These are phyloP conservation scores for Drosophila formosana DNA, from an alignment of 2,888 invertebrate genomes.

Conservation along the genomic window DNA sequence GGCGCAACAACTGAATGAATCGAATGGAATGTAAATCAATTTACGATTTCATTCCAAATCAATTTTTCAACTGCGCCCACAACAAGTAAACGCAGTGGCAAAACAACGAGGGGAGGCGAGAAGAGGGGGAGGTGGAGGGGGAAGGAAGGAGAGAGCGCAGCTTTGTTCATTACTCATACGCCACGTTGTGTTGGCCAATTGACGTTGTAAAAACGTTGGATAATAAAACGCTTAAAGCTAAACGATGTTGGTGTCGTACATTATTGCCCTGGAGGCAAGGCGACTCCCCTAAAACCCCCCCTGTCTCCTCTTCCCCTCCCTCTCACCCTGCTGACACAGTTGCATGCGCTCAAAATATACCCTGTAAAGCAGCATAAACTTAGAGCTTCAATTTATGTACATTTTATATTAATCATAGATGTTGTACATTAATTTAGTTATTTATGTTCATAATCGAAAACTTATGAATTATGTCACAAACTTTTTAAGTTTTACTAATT, in stretches of 20 bases:
- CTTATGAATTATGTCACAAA: no score
- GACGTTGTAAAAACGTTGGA: slow-evolving; percentile 44
- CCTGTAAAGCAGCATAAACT: background rate
- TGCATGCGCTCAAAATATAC: background rate
- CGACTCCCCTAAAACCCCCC: background rate
- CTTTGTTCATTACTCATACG: slow-evolving; percentile 47
- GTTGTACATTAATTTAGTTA: no score
- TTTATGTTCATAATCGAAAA: no score
- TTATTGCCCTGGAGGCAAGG: slow-evolving; percentile 4
- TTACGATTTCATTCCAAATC: slow-evolving; percentile 15
- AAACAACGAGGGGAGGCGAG: background rate
- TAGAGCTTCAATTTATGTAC: no score
- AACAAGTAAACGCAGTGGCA: background rate
- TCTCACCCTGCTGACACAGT: background rate
- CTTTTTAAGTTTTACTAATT: no score
- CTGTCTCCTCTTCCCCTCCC: background rate
- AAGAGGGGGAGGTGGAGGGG: background rate
- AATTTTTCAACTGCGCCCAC: slow-evolving; percentile 24
- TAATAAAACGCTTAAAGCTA: slow-evolving; percentile 56
- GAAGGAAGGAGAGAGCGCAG: background rate
- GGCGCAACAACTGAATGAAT: slow-evolving; percentile 6
- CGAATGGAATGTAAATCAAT: slow-evolving; percentile 10
- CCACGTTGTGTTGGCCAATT: slow-evolving; percentile 57
- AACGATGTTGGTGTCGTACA: slow-evolving; percentile 45
- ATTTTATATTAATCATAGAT: no score